Conservation (phyloP, 2,888 invertebrate genomes). For the Cephus pygmeus region DNA sequence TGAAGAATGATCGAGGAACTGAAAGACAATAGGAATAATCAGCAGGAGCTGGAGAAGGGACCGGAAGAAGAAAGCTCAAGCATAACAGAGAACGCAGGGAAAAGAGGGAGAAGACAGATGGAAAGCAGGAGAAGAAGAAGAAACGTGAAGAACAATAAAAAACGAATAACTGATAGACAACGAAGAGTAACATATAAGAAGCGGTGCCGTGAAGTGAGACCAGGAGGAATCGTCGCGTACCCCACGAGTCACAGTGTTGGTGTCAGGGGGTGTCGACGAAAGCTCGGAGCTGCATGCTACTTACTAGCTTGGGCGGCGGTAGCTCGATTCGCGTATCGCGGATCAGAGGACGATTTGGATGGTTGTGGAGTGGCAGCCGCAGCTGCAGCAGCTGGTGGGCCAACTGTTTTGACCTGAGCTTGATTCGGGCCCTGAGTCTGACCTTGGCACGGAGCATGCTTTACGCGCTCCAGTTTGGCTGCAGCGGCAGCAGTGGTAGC, state of each 20-base stretch:
- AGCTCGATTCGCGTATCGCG: conserved; percentile 60
- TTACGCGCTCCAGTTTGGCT: conserved; percentile 58
- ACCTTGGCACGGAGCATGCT: conserved; percentile 44
- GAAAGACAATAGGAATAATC: no score
- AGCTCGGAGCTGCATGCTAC: conserved; percentile 53
- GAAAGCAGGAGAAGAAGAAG: conserved; percentile 6
- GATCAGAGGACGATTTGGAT: conserved; percentile 62
- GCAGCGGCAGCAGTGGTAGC: conserved; percentile 47
- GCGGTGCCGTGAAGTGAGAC: no score
- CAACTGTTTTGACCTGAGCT: conserved; percentile 50
- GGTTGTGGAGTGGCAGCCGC: conserved; percentile 37
- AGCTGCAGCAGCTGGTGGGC: conserved; percentile 48
- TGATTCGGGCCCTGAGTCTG: conserved; percentile 37
- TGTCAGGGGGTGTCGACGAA: no score
- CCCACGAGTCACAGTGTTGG: no score
- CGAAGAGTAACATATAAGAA: not conserved
- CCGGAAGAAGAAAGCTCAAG: conserved; percentile 22
- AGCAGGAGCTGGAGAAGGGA: no score
- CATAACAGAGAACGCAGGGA: not conserved
- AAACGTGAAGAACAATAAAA: not conserved
- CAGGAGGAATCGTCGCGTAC: no score
- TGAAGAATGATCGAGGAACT: no score
- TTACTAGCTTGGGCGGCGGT: conserved; percentile 63
- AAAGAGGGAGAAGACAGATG: not conserved
- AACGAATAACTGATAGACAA: not conserved